A percentile compares a stretch with the other conserved stretches of the same genome.
Conservation (phyloP, 2,888 invertebrate genomes). For the Parnassius glacialis region DNA sequence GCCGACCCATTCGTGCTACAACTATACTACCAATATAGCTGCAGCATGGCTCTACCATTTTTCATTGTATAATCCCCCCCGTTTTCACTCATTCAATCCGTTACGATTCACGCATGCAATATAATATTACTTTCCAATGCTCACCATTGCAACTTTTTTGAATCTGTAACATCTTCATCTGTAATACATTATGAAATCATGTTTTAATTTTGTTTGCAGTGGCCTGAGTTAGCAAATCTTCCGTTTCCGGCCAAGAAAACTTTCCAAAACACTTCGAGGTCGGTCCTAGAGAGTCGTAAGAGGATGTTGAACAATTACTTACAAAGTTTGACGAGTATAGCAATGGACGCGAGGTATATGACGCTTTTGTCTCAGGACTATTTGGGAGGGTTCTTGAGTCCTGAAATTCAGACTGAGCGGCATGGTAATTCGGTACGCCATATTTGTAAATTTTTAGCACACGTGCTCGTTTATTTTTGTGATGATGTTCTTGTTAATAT, state of each 20-base stretch:
- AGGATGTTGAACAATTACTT: conserved; percentile 90
- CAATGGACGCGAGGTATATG: conserved; percentile 65
- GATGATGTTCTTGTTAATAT: too few relatives aligned
- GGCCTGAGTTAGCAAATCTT: conserved; percentile 87
- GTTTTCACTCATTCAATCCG: too few relatives aligned
- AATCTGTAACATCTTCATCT: too few relatives aligned
- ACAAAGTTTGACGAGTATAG: conserved; percentile 78
- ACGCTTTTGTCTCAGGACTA: conserved; percentile 62
- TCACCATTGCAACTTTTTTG: too few relatives aligned
- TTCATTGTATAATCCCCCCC: too few relatives aligned
- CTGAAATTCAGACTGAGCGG: conserved; percentile 68
- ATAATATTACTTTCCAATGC: too few relatives aligned
- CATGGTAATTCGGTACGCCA: conserved; percentile 58
- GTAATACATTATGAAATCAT: too few relatives aligned
- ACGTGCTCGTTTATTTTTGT: too few relatives aligned
- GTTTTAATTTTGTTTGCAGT: conserved; percentile 68
- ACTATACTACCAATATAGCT: too few relatives aligned
- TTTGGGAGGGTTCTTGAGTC: conserved; percentile 71
- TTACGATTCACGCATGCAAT: too few relatives aligned
- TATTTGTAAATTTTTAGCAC: not conserved
- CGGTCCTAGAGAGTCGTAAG: conserved; percentile 92
- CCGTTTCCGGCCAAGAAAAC: conserved; percentile 96
- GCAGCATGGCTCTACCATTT: too few relatives aligned
- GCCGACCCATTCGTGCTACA: too few relatives aligned
- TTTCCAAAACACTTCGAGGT: conserved; percentile 93